Percentiles rank a stretch among this genome's conserved stretches.
Conservation (phyloP, 1,140 invertebrate genomes). For the Antheraea pernyi region DNA sequence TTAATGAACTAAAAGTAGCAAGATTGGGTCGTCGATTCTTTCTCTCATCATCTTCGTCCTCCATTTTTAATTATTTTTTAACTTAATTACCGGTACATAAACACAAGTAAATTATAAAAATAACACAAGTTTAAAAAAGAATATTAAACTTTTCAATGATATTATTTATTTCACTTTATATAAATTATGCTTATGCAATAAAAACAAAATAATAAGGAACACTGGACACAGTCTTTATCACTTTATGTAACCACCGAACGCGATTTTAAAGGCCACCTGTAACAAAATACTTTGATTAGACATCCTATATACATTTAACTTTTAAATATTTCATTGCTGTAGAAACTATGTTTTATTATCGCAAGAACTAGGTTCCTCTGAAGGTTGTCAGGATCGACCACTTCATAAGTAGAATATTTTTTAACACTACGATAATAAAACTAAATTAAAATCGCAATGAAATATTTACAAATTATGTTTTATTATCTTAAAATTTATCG, state of each 20-base stretch:
- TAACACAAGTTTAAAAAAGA: conserved; percentile 56
- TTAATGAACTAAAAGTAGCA: conserved; percentile 61
- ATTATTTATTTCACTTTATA: conserved; percentile 63
- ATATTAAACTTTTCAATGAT: conserved; percentile 32
- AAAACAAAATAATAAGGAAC: conserved; percentile 64
- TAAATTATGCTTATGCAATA: conserved; percentile 47
- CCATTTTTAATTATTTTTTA: conserved; percentile 67
- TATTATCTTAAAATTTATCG: no score
- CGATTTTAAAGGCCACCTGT: conserved; percentile 61
- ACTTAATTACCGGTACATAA: conserved; percentile 32
- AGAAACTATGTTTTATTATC: no score
- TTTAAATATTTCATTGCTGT: not conserved
- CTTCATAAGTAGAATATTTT: no score
- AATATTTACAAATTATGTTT: no score
- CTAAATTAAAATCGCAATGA: no score
- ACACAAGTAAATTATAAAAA: conserved; percentile 37
- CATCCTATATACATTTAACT: not conserved
- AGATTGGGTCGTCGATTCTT: conserved; percentile 57
- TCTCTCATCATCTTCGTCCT: conserved; percentile 80
- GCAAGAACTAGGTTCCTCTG: no score
- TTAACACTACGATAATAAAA: no score
- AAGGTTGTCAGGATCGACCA: no score
- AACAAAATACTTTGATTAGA: conserved; percentile 45
- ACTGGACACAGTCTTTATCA: conserved; percentile 77
- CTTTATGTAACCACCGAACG: conserved; percentile 62